Percentiles rank a stretch among this genome's conserved stretches.
Conservation (phyloP, 1,140 invertebrate genomes). For the Temnothorax curvispinosus region DNA sequence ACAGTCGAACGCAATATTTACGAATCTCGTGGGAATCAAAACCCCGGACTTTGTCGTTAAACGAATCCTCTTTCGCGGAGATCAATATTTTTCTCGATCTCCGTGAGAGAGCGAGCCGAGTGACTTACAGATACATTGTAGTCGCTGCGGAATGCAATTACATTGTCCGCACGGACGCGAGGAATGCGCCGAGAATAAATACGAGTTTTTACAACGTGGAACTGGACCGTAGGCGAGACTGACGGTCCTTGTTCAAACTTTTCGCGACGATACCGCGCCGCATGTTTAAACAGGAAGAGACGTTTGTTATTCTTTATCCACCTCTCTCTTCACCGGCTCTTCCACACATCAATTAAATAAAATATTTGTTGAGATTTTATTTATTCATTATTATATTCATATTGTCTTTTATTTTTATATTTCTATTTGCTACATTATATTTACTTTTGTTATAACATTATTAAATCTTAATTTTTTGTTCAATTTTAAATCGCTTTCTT, state of each 20-base stretch:
- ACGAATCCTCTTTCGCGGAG: conserved; percentile 23
- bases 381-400: neutral
- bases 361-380: neutral
- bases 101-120: conserved; percentile 1
- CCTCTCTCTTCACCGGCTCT: neutral
- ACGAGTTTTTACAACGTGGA: conserved; percentile 43
- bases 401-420: neutral
- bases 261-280: conserved; percentile 20
- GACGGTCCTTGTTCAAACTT: conserved; percentile 43
- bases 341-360: neutral
- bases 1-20: neutral
- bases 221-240: conserved; percentile 39
- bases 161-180: conserved; percentile 35
- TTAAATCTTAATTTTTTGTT: neutral
- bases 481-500: neutral
- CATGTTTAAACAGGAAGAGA: conserved; percentile 44
- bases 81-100: conserved; percentile 29
- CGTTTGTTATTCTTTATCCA: conserved; percentile 30
- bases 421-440: neutral
- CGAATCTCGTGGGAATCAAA: neutral
- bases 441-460: neutral
- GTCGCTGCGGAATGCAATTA: conserved; percentile 55
- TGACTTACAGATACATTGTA: conserved; percentile 47
- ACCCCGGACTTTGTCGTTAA: neutral
- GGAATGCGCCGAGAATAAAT: conserved; percentile 48